These are phyloP conservation scores for Proterorhinus semilunaris DNA, from an alignment of 2,113 vertebrate genomes.

Conservation along the genomic window DNA sequence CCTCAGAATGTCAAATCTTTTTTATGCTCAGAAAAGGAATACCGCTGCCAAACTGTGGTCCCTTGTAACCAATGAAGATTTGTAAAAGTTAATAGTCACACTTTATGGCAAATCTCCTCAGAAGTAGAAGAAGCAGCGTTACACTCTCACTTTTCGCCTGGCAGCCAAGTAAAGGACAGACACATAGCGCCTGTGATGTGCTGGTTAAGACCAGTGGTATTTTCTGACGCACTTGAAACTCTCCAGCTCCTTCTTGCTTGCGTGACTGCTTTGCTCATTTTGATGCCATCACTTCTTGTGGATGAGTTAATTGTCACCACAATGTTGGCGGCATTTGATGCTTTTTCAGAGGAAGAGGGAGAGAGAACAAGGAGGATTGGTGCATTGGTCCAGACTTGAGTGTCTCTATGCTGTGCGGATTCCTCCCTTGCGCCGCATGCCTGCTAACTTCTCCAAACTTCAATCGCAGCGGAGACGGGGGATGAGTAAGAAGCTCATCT, in stretches of 20 bases:
- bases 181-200: slow-evolving; percentile 27
- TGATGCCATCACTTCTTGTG: slow-evolving; percentile 31
- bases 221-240: slow-evolving; percentile 29
- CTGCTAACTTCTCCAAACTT: slow-evolving; percentile 41
- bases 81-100: slow-evolving; percentile 38
- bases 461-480: slow-evolving; percentile 3
- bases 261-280: slow-evolving; percentile 30
- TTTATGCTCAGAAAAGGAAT: not conserved
- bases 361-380: slow-evolving; percentile 20
- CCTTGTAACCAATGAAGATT: slow-evolving; percentile 36
- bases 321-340: slow-evolving; percentile 12
- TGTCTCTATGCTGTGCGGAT: slow-evolving; percentile 21
- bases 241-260: slow-evolving; percentile 22
- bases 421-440: slow-evolving; percentile 16
- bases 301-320: slow-evolving; percentile 42
- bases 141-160: slow-evolving; percentile 29
- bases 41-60: not conserved
- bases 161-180: slow-evolving; percentile 38
- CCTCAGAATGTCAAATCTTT: not conserved
- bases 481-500: slow-evolving; percentile 48
- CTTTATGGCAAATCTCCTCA: slow-evolving; percentile 38
- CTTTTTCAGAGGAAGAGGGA: slow-evolving; percentile 12
- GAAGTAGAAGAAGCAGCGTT: slow-evolving; percentile 16
- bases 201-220: slow-evolving; percentile 22
- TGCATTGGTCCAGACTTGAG: slow-evolving; percentile 20